phyloP scores from a whole-genome alignment of 2,888 invertebrate genomes.

The Callyntrura guangdongensis region DNA sequence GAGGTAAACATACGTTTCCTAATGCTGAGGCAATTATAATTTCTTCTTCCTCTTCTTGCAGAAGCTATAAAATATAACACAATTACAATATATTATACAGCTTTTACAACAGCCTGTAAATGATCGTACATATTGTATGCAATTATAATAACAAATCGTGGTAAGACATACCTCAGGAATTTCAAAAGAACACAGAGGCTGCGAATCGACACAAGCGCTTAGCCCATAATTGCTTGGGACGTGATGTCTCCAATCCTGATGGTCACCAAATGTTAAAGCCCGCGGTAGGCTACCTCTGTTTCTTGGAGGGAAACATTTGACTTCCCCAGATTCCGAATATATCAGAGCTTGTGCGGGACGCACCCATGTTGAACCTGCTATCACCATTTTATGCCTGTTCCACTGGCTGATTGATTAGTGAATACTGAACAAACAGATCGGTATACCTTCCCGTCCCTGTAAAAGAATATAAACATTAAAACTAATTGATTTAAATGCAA shows the following conservation, averaged over 20 bases:
- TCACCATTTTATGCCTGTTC: conserved; percentile 10
- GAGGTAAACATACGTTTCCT: neutral
- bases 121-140: no score
- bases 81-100: no score
- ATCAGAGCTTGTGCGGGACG: conserved; percentile 65
- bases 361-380: conserved; percentile 52
- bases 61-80: no score
- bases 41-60: conserved; percentile 13
- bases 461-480: no score
- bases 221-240: neutral
- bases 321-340: conserved; percentile 49
- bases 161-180: conserved; percentile 15
- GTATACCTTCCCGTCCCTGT: no score
- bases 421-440: no score
- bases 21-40: neutral
- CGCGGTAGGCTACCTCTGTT: conserved; percentile 56
- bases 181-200: neutral
- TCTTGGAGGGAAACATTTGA: conserved; percentile 62
- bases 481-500: no score
- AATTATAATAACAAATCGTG: no score
- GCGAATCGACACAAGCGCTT: neutral
- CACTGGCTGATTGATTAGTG: no score
- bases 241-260: conserved; percentile 28
- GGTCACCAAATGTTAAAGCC: conserved; percentile 63
- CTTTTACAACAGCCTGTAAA: no score